Evolutionary conservation across 2,113 vertebrate species (phyloP).

Genomic region (Syngnathoides biaculeatus): DNA sequence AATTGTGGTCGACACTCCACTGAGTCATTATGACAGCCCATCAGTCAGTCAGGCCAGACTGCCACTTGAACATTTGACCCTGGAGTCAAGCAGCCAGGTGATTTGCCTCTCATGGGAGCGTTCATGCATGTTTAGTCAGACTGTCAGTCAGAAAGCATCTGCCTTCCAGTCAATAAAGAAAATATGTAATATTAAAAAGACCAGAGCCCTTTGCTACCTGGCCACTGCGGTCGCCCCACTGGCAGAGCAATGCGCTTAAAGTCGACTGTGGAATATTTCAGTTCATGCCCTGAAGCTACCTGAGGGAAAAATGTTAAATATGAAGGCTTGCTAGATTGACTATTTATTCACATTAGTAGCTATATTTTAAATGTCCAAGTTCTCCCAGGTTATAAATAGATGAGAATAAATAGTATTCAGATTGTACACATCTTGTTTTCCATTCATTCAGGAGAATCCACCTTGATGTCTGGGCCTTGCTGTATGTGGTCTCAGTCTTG

Average conservation of each 20-base stretch:
- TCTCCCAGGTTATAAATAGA: background rate
- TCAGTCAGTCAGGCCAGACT: constrained; percentile 6
- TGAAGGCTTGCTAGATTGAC: constrained; percentile 48
- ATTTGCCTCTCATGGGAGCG: constrained; percentile 16
- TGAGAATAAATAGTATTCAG: background rate
- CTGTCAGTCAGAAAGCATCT: constrained; percentile 34
- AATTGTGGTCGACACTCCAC: background rate
- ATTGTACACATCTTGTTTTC: background rate
- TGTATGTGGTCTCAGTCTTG: background rate
- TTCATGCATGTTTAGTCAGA: constrained; percentile 31
- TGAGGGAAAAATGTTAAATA: constrained; percentile 52
- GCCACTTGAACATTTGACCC: constrained; percentile 22
- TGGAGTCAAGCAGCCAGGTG: constrained; percentile 11
- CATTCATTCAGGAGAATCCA: background rate
- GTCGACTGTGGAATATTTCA: constrained; percentile 67
- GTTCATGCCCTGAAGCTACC: constrained; percentile 53
- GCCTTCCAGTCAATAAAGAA: constrained; percentile 36
- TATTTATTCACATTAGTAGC: constrained; percentile 14
- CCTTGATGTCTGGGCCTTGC: background rate
- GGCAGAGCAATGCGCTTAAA: constrained; percentile 53
- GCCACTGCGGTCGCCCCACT: constrained; percentile 42
- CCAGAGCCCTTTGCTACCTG: constrained; percentile 16
- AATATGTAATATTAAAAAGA: constrained; percentile 37
- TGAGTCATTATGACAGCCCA: background rate
- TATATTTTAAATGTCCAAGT: background rate